phyloP scores from a whole-genome alignment of 1,140 invertebrate species.

The Drosophila erecta region DNA sequence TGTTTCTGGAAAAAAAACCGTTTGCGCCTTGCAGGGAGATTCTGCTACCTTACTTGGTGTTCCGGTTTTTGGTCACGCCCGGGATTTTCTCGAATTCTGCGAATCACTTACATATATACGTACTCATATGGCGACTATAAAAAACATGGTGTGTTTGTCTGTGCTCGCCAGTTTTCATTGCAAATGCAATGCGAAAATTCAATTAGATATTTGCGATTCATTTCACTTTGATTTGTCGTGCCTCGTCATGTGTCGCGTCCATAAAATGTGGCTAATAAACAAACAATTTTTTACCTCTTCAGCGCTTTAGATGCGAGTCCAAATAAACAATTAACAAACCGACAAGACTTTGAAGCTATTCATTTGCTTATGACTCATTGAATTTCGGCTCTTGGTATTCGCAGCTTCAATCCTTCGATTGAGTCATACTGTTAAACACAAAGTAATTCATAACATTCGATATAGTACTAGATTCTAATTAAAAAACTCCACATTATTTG shows the following conservation, averaged over 20 bases:
- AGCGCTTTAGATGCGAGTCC: not conserved
- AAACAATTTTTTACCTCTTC: conserved; percentile 44
- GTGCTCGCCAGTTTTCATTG: conserved; percentile 23
- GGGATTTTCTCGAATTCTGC: conserved; percentile 56
- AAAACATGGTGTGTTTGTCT: conserved; percentile 16
- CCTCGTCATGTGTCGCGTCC: conserved; percentile 54
- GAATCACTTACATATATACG: conserved; percentile 7
- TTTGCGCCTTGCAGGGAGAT: conserved; percentile 31
- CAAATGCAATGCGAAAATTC: conserved; percentile 55
- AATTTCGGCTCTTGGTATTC: conserved; percentile 14
- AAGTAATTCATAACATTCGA: too few relatives aligned
- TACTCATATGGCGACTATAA: conserved; percentile 6
- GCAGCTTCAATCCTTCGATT: not conserved
- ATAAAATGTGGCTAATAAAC: conserved; percentile 63
- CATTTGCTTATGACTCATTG: conserved; percentile 14
- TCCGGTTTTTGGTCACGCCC: conserved; percentile 47
- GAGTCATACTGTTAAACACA: not conserved
- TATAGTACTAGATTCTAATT: too few relatives aligned
- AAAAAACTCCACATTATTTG: not conserved
- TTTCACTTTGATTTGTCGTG: conserved; percentile 39
- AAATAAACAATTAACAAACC: conserved; percentile 34
- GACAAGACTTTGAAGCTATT: conserved; percentile 5
- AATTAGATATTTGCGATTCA: conserved; percentile 49
- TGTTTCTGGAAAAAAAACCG: conserved; percentile 29
- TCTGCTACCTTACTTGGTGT: conserved; percentile 16